These are phyloP conservation scores for Macaca nemestrina DNA, from an alignment of 2,113 vertebrate species.

Conservation along the genomic window DNA sequence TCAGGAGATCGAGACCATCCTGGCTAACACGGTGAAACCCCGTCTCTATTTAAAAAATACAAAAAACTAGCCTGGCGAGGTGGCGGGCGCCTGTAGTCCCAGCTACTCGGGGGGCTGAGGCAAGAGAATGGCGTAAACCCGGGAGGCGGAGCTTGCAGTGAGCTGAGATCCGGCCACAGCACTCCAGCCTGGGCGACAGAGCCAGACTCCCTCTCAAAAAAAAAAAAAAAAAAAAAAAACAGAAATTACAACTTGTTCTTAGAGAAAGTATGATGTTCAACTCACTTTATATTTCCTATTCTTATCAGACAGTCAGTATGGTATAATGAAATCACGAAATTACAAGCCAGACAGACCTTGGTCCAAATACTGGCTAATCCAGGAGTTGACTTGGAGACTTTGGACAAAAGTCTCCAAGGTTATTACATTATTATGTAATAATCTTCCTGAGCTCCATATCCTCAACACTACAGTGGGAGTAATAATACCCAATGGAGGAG, in stretches of 20 bases:
- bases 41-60: too few relatives aligned
- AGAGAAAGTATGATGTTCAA: slow-evolving; percentile 7
- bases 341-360: neutral
- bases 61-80: too few relatives aligned
- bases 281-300: neutral
- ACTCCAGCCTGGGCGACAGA: too few relatives aligned
- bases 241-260: slow-evolving; percentile 12
- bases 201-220: too few relatives aligned
- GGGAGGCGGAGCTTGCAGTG: too few relatives aligned
- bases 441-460: neutral
- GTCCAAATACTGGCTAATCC: neutral
- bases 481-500: neutral
- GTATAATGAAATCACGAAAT: neutral
- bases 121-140: too few relatives aligned
- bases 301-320: neutral
- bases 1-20: too few relatives aligned
- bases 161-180: too few relatives aligned
- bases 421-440: neutral
- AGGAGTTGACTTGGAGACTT: neutral
- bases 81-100: too few relatives aligned
- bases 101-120: too few relatives aligned
- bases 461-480: neutral
- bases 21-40: too few relatives aligned
- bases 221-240: neutral
- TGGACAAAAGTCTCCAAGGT: neutral